Evolutionary conservation across 2,888 invertebrate species (phyloP).

Genomic region (Eilema caniola): DNA sequence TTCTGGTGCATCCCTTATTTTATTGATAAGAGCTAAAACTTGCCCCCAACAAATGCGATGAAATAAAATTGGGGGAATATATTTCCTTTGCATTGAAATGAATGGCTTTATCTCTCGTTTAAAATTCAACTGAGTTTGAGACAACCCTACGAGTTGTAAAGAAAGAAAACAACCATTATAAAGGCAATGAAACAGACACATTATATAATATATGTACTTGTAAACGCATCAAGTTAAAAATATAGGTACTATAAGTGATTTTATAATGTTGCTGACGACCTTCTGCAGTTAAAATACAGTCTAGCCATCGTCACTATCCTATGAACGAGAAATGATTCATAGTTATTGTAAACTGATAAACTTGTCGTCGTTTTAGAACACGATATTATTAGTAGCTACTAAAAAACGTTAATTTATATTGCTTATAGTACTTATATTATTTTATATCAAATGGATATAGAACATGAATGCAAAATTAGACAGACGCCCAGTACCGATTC

Average conservation of each 20-base stretch:
- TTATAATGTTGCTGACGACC: neutral
- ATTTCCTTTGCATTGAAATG: conserved; percentile 27
- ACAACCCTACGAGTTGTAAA: conserved; percentile 18
- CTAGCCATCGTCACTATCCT: neutral
- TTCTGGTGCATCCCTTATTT: conserved; percentile 27
- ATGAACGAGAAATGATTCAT: conserved; percentile 4
- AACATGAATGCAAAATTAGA: neutral
- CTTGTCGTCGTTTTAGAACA: neutral
- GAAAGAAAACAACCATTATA: neutral
- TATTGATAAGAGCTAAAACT: conserved; percentile 24
- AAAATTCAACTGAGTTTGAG: neutral
- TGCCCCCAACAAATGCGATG: conserved; percentile 31
- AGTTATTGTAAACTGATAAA: conserved; percentile 7
- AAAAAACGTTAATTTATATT: neutral
- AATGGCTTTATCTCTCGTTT: conserved; percentile 31
- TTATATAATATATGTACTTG: neutral
- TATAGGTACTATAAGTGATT: neutral
- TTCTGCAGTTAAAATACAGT: neutral
- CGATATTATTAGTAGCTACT: neutral
- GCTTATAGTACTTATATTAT: neutral
- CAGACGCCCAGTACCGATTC: neutral
- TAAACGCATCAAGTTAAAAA: neutral
- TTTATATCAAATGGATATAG: neutral
- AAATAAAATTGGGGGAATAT: conserved; percentile 30
- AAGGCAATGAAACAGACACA: neutral